Conservation (phyloP, 1,140 invertebrate genomes). For the Dendrolimus kikuchii region DNA sequence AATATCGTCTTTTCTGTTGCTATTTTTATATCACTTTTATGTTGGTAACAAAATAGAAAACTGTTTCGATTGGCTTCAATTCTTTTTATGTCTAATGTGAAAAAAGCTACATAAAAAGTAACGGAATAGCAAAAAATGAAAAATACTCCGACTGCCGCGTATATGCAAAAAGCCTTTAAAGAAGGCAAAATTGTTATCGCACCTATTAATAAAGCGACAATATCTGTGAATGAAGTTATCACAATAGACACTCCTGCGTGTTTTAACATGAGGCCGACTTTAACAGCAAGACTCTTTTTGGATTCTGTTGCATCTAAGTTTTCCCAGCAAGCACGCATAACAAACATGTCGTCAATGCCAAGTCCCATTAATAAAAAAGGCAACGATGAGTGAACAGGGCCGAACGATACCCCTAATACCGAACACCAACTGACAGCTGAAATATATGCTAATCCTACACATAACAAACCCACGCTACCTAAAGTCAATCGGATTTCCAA, state of each 20-base stretch:
- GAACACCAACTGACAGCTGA: constrained; percentile 83
- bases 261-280: constrained; percentile 80
- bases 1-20: constrained; percentile 54
- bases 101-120: constrained; percentile 85
- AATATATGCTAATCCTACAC: constrained; percentile 84
- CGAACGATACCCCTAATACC: constrained; percentile 81
- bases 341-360: constrained; percentile 87
- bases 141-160: constrained; percentile 80
- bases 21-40: constrained; percentile 70
- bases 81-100: constrained; percentile 80
- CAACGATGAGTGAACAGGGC: constrained; percentile 86
- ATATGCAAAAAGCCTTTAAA: constrained; percentile 83
- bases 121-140: constrained; percentile 83
- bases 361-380: constrained; percentile 88
- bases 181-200: constrained; percentile 82
- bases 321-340: constrained; percentile 84
- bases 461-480: constrained; percentile 78
- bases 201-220: constrained; percentile 83
- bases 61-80: constrained; percentile 78
- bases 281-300: constrained; percentile 72
- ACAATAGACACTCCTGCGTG: constrained; percentile 88
- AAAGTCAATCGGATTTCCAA: constrained; percentile 81
- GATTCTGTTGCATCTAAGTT: constrained; percentile 70
- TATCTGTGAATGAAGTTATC: constrained; percentile 87
- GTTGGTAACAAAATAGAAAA: constrained; percentile 77